Evolutionary conservation across 2,888 invertebrate species (phyloP), one percentile per base, ranked within the genome.

Genomic region (Spodoptera picta): DNA sequence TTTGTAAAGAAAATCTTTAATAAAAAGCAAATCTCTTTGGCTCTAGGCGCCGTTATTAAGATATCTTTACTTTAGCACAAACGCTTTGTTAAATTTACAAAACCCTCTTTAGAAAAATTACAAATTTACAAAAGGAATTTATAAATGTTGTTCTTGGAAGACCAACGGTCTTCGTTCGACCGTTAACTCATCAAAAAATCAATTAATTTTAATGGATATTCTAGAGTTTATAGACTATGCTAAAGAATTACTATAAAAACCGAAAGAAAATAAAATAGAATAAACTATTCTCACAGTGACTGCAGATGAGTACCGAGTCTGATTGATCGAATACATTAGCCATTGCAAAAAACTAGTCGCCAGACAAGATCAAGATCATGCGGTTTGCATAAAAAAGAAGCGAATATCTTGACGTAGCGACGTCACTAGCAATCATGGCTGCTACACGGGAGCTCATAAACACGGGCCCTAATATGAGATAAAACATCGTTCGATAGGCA

Each of bases 341-440:
- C 55, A 64, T 41, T 52, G 49, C 44, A 56, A 66, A 69, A 65
- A 75, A 44, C 53, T 59, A 61, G 52, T 77, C 48, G 36, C 43
- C 58, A 66, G n/a, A 44, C 47, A 36, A 36, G 36, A 36, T 36
- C 36, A 36, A 36, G 36, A 50, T 60, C 49, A 62, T 67, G 51
- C 57, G 62, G 49, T 75, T 69, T 69, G 65, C 69, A 64, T 67
- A 51, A 75, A 65, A 65, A 74, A 71, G 60, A 60, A 60, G 59
- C 67, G 47, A 69, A 72, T 60, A 47, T 46, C 43, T 23, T 75
- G 63, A 72, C 63, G 65, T 60, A 66, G 67, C 9, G 36, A 36
- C 36, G 36, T 36, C n/a, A 44, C 41, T 61, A 48, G 62, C 78
- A 69, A 75, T 72, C 78, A 65, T 65, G 63, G 63, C 45, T 45